Conservation (phyloP, 2,113 vertebrate species). For the Odocoileus virginianus region DNA sequence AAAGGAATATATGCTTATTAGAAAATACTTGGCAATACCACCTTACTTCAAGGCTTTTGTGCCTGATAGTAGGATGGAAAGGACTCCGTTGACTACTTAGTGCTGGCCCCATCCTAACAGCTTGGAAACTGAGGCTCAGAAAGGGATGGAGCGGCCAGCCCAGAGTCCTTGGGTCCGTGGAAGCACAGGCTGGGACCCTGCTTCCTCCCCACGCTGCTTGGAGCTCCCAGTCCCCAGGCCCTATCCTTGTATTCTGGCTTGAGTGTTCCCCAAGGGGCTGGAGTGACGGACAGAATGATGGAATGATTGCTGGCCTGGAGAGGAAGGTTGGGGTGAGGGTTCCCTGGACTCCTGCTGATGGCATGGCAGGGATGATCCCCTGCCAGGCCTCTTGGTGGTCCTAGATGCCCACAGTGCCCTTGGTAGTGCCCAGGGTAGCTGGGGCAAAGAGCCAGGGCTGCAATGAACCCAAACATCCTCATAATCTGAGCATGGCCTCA, state of each 20-base stretch:
- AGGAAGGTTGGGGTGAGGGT: background rate
- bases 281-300: background rate
- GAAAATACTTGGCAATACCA: background rate
- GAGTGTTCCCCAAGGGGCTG: background rate
- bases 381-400: background rate
- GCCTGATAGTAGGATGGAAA: background rate
- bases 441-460: background rate
- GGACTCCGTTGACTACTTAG: background rate
- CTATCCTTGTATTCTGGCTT: background rate
- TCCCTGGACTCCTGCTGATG: background rate
- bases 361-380: fast-evolving
- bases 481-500: background rate
- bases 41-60: background rate
- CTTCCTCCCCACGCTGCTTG: background rate
- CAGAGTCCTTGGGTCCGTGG: background rate
- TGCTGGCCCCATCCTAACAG: fast-evolving
- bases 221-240: background rate
- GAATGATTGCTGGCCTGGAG: background rate
- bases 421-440: fast-evolving
- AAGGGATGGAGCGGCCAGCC: background rate
- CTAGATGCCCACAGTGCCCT: fast-evolving
- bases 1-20: background rate
- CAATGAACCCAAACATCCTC: fast-evolving
- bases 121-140: background rate
- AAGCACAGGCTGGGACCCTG: background rate